A percentile compares a stretch with the other conserved stretches of the same genome.
Conservation (phyloP, 1,140 invertebrate genomes). For the Procambarus virginalis region DNA sequence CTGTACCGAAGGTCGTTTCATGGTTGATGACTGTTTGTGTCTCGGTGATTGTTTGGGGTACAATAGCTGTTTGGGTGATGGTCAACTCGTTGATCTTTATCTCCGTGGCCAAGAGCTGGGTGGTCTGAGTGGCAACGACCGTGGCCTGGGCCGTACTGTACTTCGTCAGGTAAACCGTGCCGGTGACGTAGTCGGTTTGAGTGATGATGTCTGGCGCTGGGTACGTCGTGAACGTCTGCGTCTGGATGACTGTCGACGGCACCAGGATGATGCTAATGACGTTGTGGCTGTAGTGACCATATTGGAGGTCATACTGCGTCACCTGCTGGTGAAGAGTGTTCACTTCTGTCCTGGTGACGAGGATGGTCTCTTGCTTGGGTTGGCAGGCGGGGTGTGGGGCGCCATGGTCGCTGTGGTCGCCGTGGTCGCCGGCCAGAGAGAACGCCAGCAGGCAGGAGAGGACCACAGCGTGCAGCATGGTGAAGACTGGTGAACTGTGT, state of each 20-base stretch:
- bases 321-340: not conserved
- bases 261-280: conserved; percentile 24
- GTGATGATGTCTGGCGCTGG: conserved; percentile 11
- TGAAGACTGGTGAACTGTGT: not conserved
- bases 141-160: conserved; percentile 23
- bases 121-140: conserved; percentile 34
- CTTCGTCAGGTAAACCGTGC: conserved; percentile 19
- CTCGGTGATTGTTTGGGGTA: conserved; percentile 4
- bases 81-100: conserved; percentile 20
- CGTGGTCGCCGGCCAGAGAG: not conserved
- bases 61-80: conserved; percentile 39
- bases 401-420: conserved; percentile 18
- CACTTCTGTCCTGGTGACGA: conserved; percentile 31
- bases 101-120: conserved; percentile 2
- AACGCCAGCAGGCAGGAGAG: not conserved
- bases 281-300: conserved; percentile 6
- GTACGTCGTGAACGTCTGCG: conserved; percentile 16
- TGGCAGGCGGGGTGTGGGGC: conserved; percentile 4
- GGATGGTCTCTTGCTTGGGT: not conserved
- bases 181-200: conserved; percentile 15
- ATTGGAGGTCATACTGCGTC: conserved; percentile 35
- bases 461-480: conserved; percentile 6
- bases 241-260: conserved; percentile 22
- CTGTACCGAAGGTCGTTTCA: conserved; percentile 15
- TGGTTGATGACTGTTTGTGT: conserved; percentile 4